Evolutionary conservation across 1,140 invertebrate species (phyloP), one percentile per base, ranked within the genome.

Genomic region (Drosophila yakuba): DNA sequence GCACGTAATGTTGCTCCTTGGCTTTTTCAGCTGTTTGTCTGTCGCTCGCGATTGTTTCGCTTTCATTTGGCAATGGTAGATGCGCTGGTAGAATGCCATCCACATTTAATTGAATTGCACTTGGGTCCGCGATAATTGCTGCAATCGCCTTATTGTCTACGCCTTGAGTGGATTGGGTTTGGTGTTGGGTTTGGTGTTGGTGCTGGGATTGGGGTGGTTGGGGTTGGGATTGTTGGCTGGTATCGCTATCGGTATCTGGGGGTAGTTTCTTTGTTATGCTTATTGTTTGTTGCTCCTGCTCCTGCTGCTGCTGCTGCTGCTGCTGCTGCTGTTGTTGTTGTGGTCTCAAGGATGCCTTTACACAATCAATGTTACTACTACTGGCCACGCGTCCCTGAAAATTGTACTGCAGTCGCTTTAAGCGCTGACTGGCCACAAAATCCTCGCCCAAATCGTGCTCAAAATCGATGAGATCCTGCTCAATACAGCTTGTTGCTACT

Each of bases 381-480:
- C 8, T 64, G 51, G 15, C 90, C 62, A 90, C 82, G 69, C 84
- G 88, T 84, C 88, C 88, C 85, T 90, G 84, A 90, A 89, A 91
- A 91, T 91, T 91, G 43, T 73, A 88, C 52, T 91, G 89, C 62
- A 91, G 72, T 45, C 90, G 90, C 50, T 91, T 90, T 20, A 91
- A 38, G 15, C 90, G 79, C 51, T 91, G 90, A 61, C 90, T 91
- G 61, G 90, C 90, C 66, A 84, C 90, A 78, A 91, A 91, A 48
- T 91, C 90, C 47, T 91, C 90, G 25, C 45, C 41, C 48, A 79
- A 77, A 54, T 86, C 83, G 48, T 60, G 58, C 43, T 88, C 83
- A 73, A 88, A 88, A 88, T 88, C 84, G 64, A 88, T 88, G 56
- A 88, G 83, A 77, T 88, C 83, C 57, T 50, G 74, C 67, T 86